Evolutionary conservation across 2,797 vertebrate genomes (phyloP).

Genomic region (Hylomyscus alleni): DNA sequence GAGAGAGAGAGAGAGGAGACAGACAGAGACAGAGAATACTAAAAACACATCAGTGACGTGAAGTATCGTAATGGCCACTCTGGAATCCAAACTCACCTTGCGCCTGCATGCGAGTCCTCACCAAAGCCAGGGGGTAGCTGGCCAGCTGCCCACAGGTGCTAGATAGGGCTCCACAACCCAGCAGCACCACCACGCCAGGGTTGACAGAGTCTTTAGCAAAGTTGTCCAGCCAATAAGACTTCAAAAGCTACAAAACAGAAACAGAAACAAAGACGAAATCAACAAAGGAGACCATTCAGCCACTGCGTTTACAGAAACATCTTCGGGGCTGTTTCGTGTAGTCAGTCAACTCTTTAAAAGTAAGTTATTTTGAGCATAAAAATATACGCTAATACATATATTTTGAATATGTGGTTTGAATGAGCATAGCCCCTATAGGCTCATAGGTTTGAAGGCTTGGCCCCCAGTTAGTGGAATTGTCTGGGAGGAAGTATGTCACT

Average conservation of each 20-base stretch:
- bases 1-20: no score
- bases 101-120: conserved; percentile 97
- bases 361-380: conserved; percentile 34
- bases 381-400: neutral
- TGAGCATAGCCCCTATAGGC: neutral
- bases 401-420: neutral
- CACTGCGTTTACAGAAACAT: neutral
- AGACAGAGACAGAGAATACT: neutral
- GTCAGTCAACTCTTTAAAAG: conserved; percentile 27
- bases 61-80: no score
- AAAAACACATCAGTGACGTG: fast-evolving
- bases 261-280: conserved; percentile 52
- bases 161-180: conserved; percentile 95
- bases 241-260: conserved; percentile 91
- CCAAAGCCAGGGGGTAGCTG: conserved; percentile 95
- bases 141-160: conserved; percentile 96
- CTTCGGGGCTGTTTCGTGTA: neutral
- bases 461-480: neutral
- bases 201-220: conserved; percentile 95
- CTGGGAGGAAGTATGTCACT: neutral
- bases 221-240: conserved; percentile 94
- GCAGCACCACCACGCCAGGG: conserved; percentile 94
- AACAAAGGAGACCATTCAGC: neutral
- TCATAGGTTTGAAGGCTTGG: neutral
- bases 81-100: conserved; percentile 90